These are phyloP conservation scores for Tyto alba DNA, from an alignment of 2,113 vertebrate genomes.

Conservation along the genomic window DNA sequence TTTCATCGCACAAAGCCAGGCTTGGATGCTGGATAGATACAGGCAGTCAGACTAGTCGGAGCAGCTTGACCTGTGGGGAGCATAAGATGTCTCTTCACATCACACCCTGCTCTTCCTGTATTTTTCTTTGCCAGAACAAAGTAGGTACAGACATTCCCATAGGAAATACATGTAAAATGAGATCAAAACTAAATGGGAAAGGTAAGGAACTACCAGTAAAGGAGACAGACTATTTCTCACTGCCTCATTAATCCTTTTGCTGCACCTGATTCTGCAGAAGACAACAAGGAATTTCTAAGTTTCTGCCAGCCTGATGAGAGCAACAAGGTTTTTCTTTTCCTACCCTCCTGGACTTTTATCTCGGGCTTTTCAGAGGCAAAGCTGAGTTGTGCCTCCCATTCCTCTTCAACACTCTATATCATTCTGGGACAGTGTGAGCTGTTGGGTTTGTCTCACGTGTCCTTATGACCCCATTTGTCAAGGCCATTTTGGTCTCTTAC, in stretches of 20 bases:
- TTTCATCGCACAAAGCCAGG: neutral
- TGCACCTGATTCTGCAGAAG: neutral
- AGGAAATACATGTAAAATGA: neutral
- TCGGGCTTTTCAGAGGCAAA: neutral
- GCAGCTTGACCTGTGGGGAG: conserved; percentile 55
- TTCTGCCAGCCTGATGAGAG: neutral
- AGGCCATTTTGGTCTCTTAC: neutral
- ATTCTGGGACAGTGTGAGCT: neutral
- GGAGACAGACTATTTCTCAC: neutral
- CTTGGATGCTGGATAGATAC: conserved; percentile 2
- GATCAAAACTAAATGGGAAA: neutral
- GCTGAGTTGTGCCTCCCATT: neutral
- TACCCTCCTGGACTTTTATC: neutral
- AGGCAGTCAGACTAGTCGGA: conserved; percentile 50
- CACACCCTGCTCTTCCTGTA: conserved; percentile 38
- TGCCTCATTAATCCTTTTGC: neutral
- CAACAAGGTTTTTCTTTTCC: neutral
- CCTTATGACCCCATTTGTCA: neutral
- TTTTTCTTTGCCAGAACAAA: conserved; percentile 5
- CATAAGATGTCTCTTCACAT: neutral
- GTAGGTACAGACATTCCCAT: neutral
- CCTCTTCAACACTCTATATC: neutral
- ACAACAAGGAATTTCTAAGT: neutral
- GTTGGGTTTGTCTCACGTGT: neutral
- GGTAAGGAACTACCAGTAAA: neutral